Base-by-base conservation (phyloP, 2,113 vertebrate species). In the Strix aluco region DNA sequence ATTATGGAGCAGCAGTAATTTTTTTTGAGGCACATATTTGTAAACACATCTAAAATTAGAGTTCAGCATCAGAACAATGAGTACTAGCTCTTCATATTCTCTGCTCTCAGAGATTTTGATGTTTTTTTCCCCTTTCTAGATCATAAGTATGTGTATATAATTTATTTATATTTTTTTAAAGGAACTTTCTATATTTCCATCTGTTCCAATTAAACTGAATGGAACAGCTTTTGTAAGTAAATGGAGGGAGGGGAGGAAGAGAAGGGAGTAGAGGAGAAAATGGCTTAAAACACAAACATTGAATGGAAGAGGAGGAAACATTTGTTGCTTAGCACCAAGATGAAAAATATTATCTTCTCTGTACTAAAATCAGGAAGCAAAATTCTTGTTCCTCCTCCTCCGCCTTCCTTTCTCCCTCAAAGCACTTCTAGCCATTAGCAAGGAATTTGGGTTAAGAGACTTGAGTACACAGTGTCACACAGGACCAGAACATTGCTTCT, bases 41-140 rank as follows among this genome's bases (percentile, higher is more conserved):
- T 98, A 97, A 97, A 98, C 97, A 97, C 91, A 69, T 97, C 98
- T 98, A 98, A 97, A 98, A 98, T 98, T 98, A 98, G 94, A 96
- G 92, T 97, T 97, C 93, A 67, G 75, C 89, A 90, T 94, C 91
- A 94, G 96, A 98, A 98, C 90, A 86, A 96, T 90, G 91, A 98
- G 97, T 97, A 96, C 96, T 93, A 88, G 81, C 92, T 97, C 96
- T 93, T 91, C 93, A 40, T 62, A 96, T 95, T 97, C 36, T 94
- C 66, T 87, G 15, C 32, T 95, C 92, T 96, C 90, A 77, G 95
- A 97, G 96, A 97, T 88, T 96, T 96, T 92, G 93, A 94, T 96
- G 81, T 69, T 65, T 81, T 97, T 95, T 96, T 97, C 92, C 63
- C 88, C 47, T 44, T 40, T 82, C 40, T 1, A 9, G 63, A 88